Conservation (phyloP, 2,797 vertebrate species). For the Onychomys arenicola region DNA sequence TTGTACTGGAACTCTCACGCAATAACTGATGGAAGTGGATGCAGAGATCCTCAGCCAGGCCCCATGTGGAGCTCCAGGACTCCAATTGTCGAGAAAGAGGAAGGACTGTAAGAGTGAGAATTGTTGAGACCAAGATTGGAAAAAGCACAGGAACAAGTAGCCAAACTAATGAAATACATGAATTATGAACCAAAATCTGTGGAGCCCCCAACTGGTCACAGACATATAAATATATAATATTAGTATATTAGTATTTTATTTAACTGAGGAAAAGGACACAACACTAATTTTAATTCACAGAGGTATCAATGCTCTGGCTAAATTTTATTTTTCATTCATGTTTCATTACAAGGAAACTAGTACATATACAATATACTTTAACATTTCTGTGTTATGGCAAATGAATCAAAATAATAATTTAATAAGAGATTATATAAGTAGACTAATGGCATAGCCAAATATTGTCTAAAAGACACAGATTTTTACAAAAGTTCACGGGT, state of each 20-base stretch:
- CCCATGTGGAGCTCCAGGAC: no score
- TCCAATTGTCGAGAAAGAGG: no score
- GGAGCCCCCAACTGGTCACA: no score
- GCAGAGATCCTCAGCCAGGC: no score
- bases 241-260: background rate
- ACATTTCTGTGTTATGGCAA: background rate
- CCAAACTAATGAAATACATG: no score
- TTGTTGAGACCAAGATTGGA: no score
- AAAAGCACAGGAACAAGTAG: no score
- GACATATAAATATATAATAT: background rate
- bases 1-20: no score
- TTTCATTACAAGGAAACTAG: background rate
- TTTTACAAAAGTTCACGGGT: no score
- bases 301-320: background rate
- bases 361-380: background rate
- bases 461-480: background rate
- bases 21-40: no score
- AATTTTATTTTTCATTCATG: background rate
- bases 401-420: background rate
- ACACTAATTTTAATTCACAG: background rate
- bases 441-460: background rate
- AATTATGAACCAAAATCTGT: no score
- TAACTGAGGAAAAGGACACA: background rate
- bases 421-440: background rate
- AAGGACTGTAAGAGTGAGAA: no score